Conservation (phyloP, 2,797 vertebrate genomes). For the Phoebastria nigripes region DNA sequence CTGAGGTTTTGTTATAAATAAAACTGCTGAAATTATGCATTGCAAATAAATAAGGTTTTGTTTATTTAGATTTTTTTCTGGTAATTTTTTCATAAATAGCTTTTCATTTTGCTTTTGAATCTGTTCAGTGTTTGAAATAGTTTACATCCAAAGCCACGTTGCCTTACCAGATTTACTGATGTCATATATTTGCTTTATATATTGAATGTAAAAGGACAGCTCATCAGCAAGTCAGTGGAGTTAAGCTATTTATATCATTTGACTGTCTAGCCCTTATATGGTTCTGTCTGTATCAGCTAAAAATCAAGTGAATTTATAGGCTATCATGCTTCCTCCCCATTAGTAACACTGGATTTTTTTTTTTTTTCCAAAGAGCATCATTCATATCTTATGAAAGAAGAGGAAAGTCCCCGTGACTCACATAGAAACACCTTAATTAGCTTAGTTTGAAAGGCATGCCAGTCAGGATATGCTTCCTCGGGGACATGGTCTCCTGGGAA, state of each 20-base stretch:
- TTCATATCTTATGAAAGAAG: slow-evolving; percentile 30
- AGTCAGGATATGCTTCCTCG: neutral
- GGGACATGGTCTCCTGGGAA: slow-evolving; percentile 26
- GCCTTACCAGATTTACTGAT: neutral
- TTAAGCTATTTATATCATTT: neutral
- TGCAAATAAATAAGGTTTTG: slow-evolving; percentile 24
- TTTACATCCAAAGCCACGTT: neutral
- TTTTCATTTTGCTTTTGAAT: slow-evolving; percentile 14
- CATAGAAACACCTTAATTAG: slow-evolving; percentile 41
- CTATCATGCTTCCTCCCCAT: neutral
- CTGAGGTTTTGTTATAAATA: neutral
- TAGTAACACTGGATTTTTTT: neutral
- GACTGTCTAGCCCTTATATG: neutral
- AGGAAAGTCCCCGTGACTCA: slow-evolving; percentile 66
- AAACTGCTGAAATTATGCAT: neutral
- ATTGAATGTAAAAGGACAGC: neutral
- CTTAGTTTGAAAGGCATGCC: neutral
- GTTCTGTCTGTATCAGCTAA: neutral
- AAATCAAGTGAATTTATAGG: neutral
- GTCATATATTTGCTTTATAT: neutral
- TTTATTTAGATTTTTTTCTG: neutral
- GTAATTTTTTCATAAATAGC: neutral
- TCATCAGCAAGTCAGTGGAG: neutral
- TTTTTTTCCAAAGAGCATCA: neutral
- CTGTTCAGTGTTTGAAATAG: neutral